These are phyloP conservation scores for Gymnodraco acuticeps DNA, from an alignment of 2,797 vertebrate species.

Conservation along the genomic window DNA sequence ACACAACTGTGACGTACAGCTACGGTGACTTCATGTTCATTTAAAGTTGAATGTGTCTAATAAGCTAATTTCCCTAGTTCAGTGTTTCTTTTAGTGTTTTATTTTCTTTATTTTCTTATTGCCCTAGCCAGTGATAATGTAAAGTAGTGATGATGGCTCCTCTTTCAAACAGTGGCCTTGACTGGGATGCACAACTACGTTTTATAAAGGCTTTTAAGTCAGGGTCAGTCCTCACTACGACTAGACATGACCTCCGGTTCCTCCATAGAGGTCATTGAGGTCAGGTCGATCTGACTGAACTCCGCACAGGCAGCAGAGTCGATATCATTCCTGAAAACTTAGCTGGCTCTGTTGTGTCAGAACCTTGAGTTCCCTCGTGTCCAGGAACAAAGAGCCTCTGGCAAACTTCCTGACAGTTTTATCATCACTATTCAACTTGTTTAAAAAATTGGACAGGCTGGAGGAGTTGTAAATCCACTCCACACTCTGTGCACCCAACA, in stretches of 20 bases:
- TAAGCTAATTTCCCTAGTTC: not conserved
- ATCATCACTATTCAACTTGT: conserved; percentile 41
- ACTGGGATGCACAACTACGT: conserved; percentile 10
- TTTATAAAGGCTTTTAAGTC: conserved; percentile 5
- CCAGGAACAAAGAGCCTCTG: conserved; percentile 34
- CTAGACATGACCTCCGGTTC: not conserved
- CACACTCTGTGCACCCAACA: conserved; percentile 43
- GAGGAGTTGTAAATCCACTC: conserved; percentile 43
- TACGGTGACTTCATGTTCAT: too few relatives aligned
- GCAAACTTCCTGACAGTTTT: conserved; percentile 42
- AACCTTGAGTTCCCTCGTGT: conserved; percentile 18
- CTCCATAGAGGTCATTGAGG: conserved; percentile 4
- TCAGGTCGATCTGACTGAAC: conserved; percentile 1
- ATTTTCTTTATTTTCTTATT: too few relatives aligned
- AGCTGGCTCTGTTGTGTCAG: not conserved
- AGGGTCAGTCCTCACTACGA: conserved; percentile 6
- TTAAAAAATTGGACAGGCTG: conserved; percentile 34
- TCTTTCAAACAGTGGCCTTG: not conserved
- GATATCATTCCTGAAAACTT: conserved; percentile 3
- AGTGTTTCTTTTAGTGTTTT: not conserved
- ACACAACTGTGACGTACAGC: too few relatives aligned
- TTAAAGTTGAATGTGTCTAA: not conserved
- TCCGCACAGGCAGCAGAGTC: not conserved
- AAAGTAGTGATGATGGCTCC: not conserved
- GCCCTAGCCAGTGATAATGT: not conserved